A percentile compares a stretch with the other conserved stretches of the same genome.
Evolutionary conservation across 2,113 vertebrate genomes (phyloP).

Genomic region (Chitala chitala): DNA sequence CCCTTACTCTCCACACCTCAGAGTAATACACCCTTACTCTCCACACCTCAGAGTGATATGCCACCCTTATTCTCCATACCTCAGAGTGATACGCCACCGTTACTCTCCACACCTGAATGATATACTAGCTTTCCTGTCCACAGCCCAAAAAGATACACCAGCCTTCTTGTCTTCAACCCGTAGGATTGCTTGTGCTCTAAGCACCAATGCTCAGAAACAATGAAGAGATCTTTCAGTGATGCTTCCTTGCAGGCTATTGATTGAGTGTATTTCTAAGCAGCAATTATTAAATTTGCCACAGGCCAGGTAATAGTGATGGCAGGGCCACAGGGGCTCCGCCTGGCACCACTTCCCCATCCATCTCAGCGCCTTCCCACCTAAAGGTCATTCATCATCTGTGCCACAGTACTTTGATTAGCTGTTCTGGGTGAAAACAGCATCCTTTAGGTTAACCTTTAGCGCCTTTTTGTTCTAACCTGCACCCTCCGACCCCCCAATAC

Average conservation of each 20-base stretch:
- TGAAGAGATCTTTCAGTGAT: slow-evolving; percentile 7
- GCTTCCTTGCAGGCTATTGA: not conserved
- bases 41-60: too few species aligned
- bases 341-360: not conserved
- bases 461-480: not conserved
- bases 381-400: not conserved
- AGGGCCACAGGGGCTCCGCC: not conserved
- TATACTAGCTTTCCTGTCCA: not conserved
- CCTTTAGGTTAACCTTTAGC: not conserved
- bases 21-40: not conserved
- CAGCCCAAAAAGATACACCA: not conserved
- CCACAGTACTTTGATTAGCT: not conserved
- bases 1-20: not conserved
- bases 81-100: too few species aligned
- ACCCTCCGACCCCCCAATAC: not conserved
- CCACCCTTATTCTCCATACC: too few species aligned
- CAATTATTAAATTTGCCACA: slow-evolving; percentile 11
- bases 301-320: not conserved
- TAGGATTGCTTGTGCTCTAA: not conserved
- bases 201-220: slow-evolving; percentile 10
- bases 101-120: not conserved
- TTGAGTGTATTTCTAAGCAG: not conserved
- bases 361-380: not conserved
- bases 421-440: not conserved
- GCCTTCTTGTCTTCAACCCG: not conserved